Conservation (phyloP, 2,113 vertebrate species). For the Bungarus multicinctus region DNA sequence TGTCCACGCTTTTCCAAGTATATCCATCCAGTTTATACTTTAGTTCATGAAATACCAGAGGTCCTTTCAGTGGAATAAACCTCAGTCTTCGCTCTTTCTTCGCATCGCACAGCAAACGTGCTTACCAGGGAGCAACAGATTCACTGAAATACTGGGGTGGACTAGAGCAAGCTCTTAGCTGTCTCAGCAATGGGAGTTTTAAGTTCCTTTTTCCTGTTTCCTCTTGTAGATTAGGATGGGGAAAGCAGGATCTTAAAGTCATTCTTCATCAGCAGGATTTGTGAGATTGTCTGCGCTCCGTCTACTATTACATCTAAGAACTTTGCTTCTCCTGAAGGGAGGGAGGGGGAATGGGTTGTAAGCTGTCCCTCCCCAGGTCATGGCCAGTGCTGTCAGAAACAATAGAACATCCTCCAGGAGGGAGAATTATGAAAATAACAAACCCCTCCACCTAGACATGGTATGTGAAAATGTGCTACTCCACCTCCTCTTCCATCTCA, state of each 20-base stretch:
- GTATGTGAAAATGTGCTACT: conserved; percentile 43
- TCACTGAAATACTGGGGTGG: conserved; percentile 54
- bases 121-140: conserved; percentile 66
- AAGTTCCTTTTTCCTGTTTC: conserved; percentile 94
- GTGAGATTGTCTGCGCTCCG: conserved; percentile 51
- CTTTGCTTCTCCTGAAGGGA: conserved; percentile 49
- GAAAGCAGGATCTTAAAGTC: conserved; percentile 84
- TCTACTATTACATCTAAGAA: conserved; percentile 68
- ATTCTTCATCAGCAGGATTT: conserved; percentile 69
- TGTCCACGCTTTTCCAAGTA: conserved; percentile 73
- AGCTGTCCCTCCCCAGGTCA: conserved; percentile 43
- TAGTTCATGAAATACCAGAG: conserved; percentile 61
- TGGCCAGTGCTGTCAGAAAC: conserved; percentile 70
- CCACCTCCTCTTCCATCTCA: conserved; percentile 11
- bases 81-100: conserved; percentile 37
- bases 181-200: conserved; percentile 82
- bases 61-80: conserved; percentile 43
- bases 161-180: conserved; percentile 71
- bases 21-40: conserved; percentile 75
- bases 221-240: conserved; percentile 86
- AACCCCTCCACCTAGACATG: conserved; percentile 54
- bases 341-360: conserved; percentile 39
- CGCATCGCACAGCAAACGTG: conserved; percentile 45
- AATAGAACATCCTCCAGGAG: conserved; percentile 69
- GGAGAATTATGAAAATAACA: conserved; percentile 52